Percentiles rank a stretch among this genome's conserved stretches.
Conservation (phyloP, 2,888 invertebrate species). For the Leptopilina syphax region DNA sequence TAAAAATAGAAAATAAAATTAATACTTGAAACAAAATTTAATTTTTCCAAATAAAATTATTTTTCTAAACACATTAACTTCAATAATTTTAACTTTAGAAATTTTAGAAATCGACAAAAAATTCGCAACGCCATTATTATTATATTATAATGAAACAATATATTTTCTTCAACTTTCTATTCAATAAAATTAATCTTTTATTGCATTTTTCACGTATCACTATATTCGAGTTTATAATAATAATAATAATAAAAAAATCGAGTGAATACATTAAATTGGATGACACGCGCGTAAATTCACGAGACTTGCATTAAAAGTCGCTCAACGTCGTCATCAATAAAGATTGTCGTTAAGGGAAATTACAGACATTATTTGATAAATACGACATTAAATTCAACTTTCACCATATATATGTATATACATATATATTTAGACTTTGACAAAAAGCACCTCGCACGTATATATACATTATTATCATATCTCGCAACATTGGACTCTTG, state of each 20-base stretch:
- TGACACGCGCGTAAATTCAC: constrained; percentile 18
- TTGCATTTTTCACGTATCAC: not conserved
- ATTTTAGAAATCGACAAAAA: too few relatives aligned
- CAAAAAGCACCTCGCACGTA: constrained; percentile 24
- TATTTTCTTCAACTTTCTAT: not conserved
- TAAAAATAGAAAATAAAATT: too few relatives aligned
- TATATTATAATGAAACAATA: not conserved
- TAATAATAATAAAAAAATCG: too few relatives aligned
- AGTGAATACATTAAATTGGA: constrained; percentile 28
- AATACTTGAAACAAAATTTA: too few relatives aligned
- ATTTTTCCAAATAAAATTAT: too few relatives aligned
- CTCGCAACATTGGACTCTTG: constrained; percentile 18
- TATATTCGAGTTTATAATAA: too few relatives aligned
- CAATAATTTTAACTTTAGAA: too few relatives aligned
- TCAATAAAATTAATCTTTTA: constrained; percentile 7
- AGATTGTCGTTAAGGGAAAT: constrained; percentile 35
- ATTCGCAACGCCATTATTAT: too few relatives aligned
- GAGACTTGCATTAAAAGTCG: constrained; percentile 14
- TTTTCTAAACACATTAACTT: too few relatives aligned
- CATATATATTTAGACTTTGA: constrained; percentile 17
- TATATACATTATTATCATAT: constrained; percentile 26
- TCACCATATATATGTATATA: not conserved
- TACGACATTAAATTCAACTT: constrained; percentile 31
- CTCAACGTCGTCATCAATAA: constrained; percentile 32
- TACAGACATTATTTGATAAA: constrained; percentile 34